Evolutionary conservation across 2,797 vertebrate genomes (phyloP).

Genomic region (Cirrhinus molitorella): DNA sequence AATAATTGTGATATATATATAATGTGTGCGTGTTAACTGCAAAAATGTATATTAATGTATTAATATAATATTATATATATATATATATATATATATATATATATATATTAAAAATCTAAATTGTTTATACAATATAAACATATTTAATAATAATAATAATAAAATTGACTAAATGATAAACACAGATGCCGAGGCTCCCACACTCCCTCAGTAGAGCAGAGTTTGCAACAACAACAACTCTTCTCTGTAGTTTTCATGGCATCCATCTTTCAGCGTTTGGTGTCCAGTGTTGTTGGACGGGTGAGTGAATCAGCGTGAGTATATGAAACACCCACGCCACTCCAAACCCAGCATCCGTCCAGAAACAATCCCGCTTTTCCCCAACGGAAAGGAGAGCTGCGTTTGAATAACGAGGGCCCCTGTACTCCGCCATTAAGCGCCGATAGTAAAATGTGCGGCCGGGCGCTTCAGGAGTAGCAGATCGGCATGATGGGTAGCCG

Average conservation of each 20-base stretch:
- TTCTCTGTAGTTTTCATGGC: not conserved
- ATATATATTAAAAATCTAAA: too few relatives aligned
- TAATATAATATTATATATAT: too few relatives aligned
- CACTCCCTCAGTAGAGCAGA: not conserved
- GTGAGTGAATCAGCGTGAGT: constrained; percentile 44
- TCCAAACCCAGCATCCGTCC: constrained; percentile 7
- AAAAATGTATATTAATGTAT: too few relatives aligned
- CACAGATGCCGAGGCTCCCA: too few relatives aligned
- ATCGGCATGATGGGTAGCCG: constrained; percentile 42
- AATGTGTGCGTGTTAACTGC: too few relatives aligned
- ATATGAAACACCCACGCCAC: constrained; percentile 17
- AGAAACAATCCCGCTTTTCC: constrained; percentile 4
- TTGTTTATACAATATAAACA: too few relatives aligned
- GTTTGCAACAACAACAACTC: not conserved
- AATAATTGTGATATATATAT: too few relatives aligned
- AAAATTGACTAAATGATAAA: constrained; percentile 32
- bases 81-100: too few relatives aligned
- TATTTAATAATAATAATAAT: too few relatives aligned
- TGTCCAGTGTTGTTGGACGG: constrained; percentile 7
- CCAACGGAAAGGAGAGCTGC: constrained; percentile 9
- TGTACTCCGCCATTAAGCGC: constrained; percentile 64
- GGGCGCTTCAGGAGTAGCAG: constrained; percentile 40
- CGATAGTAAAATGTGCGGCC: constrained; percentile 45
- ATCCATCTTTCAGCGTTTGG: constrained; percentile 11
- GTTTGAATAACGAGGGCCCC: constrained; percentile 17